Conservation (phyloP, 2,888 invertebrate species). For the Oscheius sp. region DNA sequence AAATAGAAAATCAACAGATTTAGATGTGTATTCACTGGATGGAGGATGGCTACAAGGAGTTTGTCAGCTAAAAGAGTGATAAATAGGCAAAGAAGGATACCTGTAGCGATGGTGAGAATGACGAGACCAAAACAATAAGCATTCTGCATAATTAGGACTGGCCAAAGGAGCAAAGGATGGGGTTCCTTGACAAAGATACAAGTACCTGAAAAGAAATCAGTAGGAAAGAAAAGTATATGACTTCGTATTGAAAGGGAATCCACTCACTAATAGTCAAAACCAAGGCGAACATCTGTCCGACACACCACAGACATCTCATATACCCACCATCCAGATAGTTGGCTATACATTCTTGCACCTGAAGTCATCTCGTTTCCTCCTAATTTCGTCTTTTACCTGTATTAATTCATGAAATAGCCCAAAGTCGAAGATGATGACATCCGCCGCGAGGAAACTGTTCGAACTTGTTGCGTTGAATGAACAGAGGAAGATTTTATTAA, state of each 20-base stretch:
- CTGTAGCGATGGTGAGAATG: constrained; percentile 63
- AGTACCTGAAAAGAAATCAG: constrained; percentile 34
- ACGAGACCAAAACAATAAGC: constrained; percentile 65
- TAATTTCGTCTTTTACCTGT: constrained; percentile 37
- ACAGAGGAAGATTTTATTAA: constrained; percentile 56
- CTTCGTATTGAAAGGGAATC: background rate
- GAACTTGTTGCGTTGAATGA: constrained; percentile 55
- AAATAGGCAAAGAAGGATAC: background rate
- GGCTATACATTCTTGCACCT: constrained; percentile 66
- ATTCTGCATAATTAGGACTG: constrained; percentile 60
- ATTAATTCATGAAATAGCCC: constrained; percentile 62
- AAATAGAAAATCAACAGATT: constrained; percentile 58
- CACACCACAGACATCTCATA: constrained; percentile 63
- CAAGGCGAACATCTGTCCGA: constrained; percentile 52
- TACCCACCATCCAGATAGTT: constrained; percentile 66
- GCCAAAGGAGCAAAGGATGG: constrained; percentile 60
- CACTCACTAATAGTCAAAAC: constrained; percentile 42
- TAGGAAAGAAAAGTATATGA: background rate
- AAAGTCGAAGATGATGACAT: constrained; percentile 64
- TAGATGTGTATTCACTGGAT: constrained; percentile 56
- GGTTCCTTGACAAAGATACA: constrained; percentile 48
- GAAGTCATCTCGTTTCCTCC: constrained; percentile 4
- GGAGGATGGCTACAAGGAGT: constrained; percentile 53
- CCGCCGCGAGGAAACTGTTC: constrained; percentile 55
- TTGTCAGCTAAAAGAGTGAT: constrained; percentile 28